Evolutionary conservation across 2,888 invertebrate species (phyloP).

Genomic region (Acronicta alni): DNA sequence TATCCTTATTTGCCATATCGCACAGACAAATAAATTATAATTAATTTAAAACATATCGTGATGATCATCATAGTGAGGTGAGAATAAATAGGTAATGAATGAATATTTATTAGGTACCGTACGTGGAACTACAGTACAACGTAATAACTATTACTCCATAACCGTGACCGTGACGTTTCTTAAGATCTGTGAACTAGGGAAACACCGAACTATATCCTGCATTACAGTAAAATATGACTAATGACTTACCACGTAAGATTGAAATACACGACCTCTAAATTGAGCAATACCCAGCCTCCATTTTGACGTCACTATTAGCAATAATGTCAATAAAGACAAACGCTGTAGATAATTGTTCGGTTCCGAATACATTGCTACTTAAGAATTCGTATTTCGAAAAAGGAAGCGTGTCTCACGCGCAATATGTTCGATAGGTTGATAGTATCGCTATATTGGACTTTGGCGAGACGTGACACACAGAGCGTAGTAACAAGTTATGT

Average conservation of each 20-base stretch:
- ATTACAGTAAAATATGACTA: slow-evolving; percentile 57
- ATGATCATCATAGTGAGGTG: no score
- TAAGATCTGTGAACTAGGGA: slow-evolving; percentile 55
- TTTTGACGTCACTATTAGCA: slow-evolving; percentile 63
- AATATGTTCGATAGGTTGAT: slow-evolving; percentile 30
- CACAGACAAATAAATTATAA: no score
- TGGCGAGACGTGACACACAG: slow-evolving; percentile 52
- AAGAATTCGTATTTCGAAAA: neutral
- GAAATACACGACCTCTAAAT: slow-evolving; percentile 60
- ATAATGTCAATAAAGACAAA: slow-evolving; percentile 22
- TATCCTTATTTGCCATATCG: no score
- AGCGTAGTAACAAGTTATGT: slow-evolving; percentile 64
- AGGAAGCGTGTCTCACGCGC: slow-evolving; percentile 14
- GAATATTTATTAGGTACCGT: slow-evolving; percentile 2
- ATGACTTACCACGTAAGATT: slow-evolving; percentile 43
- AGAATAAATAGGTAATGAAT: slow-evolving; percentile 13
- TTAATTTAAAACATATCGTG: no score
- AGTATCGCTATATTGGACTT: slow-evolving; percentile 14
- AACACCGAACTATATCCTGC: slow-evolving; percentile 61
- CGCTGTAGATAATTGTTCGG: neutral
- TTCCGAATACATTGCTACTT: slow-evolving; percentile 41
- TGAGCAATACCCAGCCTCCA: slow-evolving; percentile 63
- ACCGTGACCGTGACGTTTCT: slow-evolving; percentile 41
- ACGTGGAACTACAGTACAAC: slow-evolving; percentile 46
- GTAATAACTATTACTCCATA: slow-evolving; percentile 42